Evolutionary conservation across 2,797 vertebrate species (phyloP), one percentile per base, ranked within the genome.

Genomic region (Squalus acanthias): DNA sequence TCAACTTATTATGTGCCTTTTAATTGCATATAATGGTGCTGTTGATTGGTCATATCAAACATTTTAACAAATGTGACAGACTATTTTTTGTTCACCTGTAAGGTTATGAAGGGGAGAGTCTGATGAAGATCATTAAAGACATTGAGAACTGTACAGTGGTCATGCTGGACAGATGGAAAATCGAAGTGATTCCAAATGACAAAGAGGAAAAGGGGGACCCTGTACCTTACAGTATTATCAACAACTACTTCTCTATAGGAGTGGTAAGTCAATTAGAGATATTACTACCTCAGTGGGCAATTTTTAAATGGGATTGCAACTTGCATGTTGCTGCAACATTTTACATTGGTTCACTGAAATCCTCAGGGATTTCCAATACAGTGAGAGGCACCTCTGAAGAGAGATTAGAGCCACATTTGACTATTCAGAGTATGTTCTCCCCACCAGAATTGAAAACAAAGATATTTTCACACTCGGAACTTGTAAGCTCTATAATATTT

Each of bases 231-330:
- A 98, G 98, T 96, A 99, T 99, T 97, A 97, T 99, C 96, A 99
- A 99, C 98, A 99, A 99, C 98, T 99, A 99, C 97, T 99, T 99
- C 97, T 99, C 99, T 97, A 99, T 99, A 96, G 99, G 99, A 20
- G 99, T 99, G 99, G 99, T 99, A 98, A 99, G 99, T 74, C 93
- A 53, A 91, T 96, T 63, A n/a, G 88, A 96, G 82, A 94, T 96
- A 85, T 67, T 67, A 69, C 10, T 69, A 93, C 17, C 8, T 39
- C n/a, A n/a, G 8, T 69, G 65, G 8, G 39, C 6, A 69, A 67
- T 69, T 69, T 69, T 69, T 3, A 39, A 69, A 93, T 67, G 17
- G 89, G 0, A 9, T 22, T 65, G 1, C 60, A 22, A 33, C 63
- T 89, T 89, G 50, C 24, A 60, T 29, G 24, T 89, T 60, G 24